Conservation (phyloP, 2,888 invertebrate genomes). For the Timandra comae region DNA sequence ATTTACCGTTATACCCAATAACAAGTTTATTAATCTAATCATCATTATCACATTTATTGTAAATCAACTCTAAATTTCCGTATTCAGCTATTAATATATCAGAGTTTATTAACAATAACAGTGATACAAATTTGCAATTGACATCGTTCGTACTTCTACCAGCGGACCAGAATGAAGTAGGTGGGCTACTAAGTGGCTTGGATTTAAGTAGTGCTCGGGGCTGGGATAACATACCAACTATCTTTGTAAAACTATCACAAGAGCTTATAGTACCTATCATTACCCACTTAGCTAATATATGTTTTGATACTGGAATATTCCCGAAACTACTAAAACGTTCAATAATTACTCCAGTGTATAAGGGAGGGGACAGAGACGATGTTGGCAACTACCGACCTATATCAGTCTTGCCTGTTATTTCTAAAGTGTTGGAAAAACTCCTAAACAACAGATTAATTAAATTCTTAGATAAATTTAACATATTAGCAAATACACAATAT, state of each 20-base stretch:
- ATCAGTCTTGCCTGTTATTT: slow-evolving; percentile 3
- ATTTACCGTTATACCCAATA: too few relatives aligned
- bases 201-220: background rate
- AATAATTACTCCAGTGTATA: too few relatives aligned
- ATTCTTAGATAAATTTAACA: background rate
- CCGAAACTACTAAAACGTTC: background rate
- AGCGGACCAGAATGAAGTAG: background rate
- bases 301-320: background rate
- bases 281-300: background rate
- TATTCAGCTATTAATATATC: too few relatives aligned
- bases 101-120: too few relatives aligned
- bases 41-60: too few relatives aligned
- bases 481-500: slow-evolving; percentile 2
- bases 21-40: too few relatives aligned
- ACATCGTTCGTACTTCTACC: too few relatives aligned
- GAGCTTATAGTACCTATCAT: background rate
- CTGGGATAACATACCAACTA: background rate
- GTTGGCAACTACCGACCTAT: slow-evolving; percentile 3
- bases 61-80: too few relatives aligned
- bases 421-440: slow-evolving; percentile 5
- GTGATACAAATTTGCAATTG: too few relatives aligned
- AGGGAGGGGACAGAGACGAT: background rate
- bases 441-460: background rate
- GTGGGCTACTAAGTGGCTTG: background rate
- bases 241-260: background rate